Base-by-base conservation (phyloP, 1,140 invertebrate species). In the Philaenus spumarius region DNA sequence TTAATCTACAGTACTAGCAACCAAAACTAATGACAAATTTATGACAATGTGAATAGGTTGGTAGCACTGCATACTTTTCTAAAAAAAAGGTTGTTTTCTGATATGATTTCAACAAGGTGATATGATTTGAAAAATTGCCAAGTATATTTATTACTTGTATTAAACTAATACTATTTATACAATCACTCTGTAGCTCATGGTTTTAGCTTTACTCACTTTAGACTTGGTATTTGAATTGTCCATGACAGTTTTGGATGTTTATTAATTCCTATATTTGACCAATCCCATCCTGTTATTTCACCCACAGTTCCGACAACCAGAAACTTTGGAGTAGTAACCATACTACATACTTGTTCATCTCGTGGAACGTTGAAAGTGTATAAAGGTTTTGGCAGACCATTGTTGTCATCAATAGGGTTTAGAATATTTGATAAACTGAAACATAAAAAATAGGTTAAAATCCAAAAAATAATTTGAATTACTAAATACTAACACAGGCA, bases 221-320 rank as follows among this genome's bases (percentile, higher is more conserved):
- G 74, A 56, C 78, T 74, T n/a, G 87, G 82, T 60, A 91, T 79
- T 61, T 80, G 78, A 12, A 90, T 78, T 30, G 71, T 79, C 88
- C 88, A 91, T 12, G 76, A 72, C 15, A 73, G 66, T 64, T 79
- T 75, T 68, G 74, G 72, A 80, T 86, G 58, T 65, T 75, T 82
- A 22, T 80, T 82, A 51, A 72, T 74, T 19, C 87, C 72, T 7
- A 56, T 45, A 24, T 74, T 73, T 60, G 83, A 82, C 88, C 88
- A 93, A 58, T 85, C 81, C 78, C 85, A 87, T 23, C 84, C 90
- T 63, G 70, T 73, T 55, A 93, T 85, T 72, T 86, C 80, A 53
- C 87, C 86, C 63, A 82, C 75, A 24, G 80, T 79, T 26, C 89
- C 90, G 58, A 84, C 83, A 34, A 94, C 77, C 2, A 93, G 72